Conservation (phyloP, 2,888 invertebrate genomes). For the Clanis bilineata region DNA sequence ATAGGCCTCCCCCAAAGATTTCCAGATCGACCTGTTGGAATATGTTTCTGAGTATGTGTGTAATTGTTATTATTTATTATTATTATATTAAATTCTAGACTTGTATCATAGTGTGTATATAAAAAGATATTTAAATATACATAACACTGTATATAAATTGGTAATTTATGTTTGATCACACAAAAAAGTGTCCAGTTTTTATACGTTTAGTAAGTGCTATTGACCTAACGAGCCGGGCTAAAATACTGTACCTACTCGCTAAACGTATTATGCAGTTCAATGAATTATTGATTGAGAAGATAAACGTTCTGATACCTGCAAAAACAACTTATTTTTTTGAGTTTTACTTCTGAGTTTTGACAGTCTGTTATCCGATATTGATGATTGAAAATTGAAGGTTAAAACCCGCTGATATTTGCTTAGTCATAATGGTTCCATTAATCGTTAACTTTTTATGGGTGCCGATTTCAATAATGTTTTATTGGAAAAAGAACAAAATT, state of each 20-base stretch:
- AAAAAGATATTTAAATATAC: too few species aligned
- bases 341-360: background rate
- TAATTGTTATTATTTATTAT: too few species aligned
- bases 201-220: conserved; percentile 1
- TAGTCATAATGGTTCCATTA: background rate
- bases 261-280: background rate
- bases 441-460: background rate
- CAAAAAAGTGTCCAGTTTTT: background rate
- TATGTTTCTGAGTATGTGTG: too few species aligned
- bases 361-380: background rate
- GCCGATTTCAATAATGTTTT: background rate
- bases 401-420: background rate
- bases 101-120: too few species aligned
- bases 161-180: background rate
- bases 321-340: background rate
- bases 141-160: background rate
- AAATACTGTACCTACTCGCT: background rate
- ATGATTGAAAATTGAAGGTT: background rate
- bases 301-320: background rate
- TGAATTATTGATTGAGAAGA: background rate
- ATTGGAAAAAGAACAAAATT: too few species aligned
- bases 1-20: too few species aligned
- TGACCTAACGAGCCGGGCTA: conserved; percentile 2
- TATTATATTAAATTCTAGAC: too few species aligned
- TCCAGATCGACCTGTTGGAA: too few species aligned